Evolutionary conservation across 2,888 invertebrate genomes (phyloP).

Genomic region (Archips crataeganus): DNA sequence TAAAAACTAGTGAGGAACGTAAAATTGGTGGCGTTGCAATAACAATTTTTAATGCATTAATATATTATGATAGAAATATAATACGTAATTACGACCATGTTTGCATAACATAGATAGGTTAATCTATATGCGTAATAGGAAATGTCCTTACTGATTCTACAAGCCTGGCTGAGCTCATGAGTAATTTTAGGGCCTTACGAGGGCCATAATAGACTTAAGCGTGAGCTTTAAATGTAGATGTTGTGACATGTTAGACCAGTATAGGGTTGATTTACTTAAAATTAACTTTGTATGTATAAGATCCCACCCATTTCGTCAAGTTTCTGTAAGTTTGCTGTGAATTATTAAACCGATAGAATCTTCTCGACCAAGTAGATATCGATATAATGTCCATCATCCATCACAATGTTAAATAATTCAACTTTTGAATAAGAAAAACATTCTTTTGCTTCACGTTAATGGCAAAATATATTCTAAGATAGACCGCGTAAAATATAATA

Average conservation of each 20-base stretch:
- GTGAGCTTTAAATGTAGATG: constrained; percentile 11
- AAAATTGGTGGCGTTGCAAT: neutral
- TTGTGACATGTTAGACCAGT: neutral
- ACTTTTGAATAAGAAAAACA: no score
- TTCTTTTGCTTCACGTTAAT: no score
- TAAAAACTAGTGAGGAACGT: neutral
- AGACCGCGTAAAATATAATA: no score
- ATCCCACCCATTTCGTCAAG: no score
- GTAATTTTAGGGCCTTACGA: constrained; percentile 25
- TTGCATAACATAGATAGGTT: constrained; percentile 21
- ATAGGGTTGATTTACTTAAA: neutral
- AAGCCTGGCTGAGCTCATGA: constrained; percentile 14
- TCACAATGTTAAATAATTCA: no score
- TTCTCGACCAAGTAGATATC: no score
- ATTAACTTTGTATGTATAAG: neutral
- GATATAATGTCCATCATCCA: no score
- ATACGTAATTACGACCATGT: constrained; percentile 18
- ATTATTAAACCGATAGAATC: no score
- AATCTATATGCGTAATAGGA: constrained; percentile 30
- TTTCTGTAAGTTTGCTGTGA: no score
- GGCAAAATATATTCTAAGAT: no score
- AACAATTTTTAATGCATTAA: neutral
- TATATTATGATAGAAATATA: neutral
- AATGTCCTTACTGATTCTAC: constrained; percentile 21
- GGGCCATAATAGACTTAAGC: constrained; percentile 6